Evolutionary conservation across 2,113 vertebrate species (phyloP).

Genomic region (Bubo blakistoni): DNA sequence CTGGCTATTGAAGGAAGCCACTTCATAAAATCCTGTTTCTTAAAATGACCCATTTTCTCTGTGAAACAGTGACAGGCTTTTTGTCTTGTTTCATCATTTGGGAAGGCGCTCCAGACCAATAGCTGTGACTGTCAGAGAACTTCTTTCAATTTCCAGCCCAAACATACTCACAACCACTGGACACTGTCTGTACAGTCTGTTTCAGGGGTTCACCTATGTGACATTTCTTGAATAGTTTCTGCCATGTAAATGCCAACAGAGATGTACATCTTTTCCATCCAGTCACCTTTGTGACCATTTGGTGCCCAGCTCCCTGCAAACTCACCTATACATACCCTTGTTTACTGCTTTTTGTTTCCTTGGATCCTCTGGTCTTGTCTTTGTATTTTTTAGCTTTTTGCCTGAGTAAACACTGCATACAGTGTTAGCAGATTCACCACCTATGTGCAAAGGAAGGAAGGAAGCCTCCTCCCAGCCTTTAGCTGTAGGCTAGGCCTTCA

Average conservation of each 20-base stretch:
- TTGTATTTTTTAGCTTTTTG: neutral
- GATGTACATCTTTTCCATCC: neutral
- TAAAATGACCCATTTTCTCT: neutral
- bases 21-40: neutral
- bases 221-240: neutral
- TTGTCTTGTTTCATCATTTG: neutral
- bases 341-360: neutral
- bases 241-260: neutral
- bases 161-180: neutral
- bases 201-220: neutral
- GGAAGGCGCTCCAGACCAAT: neutral
- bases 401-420: neutral
- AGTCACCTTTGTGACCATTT: neutral
- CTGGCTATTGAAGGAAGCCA: neutral
- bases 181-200: neutral
- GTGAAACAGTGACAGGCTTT: neutral
- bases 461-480: neutral
- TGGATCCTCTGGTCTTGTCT: neutral
- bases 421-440: neutral
- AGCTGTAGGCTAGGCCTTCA: accelerated
- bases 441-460: neutral
- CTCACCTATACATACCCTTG: neutral
- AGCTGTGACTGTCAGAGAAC: neutral
- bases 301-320: neutral
- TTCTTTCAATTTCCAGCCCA: neutral